Conservation (phyloP, 2,888 invertebrate species). For the Bimastos eiseni region DNA sequence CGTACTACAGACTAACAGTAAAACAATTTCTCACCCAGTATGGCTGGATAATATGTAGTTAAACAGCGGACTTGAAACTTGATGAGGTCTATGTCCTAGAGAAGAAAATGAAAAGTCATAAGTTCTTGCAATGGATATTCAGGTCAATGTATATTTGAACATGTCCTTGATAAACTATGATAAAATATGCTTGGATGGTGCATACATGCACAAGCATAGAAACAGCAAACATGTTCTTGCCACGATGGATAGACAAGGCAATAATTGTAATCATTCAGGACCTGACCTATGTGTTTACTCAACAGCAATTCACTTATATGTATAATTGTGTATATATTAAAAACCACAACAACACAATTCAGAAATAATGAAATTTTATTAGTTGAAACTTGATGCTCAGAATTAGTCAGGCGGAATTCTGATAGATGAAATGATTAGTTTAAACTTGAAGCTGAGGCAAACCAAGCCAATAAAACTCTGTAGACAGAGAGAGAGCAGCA, state of each 20-base stretch:
- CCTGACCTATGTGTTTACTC: neutral
- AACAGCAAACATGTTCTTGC: neutral
- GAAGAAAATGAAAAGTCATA: slow-evolving; percentile 27
- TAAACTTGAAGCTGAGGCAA: too few species aligned
- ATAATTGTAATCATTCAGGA: neutral
- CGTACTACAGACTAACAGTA: neutral
- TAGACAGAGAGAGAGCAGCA: neutral
- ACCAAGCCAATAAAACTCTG: neutral
- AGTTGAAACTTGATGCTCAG: neutral
- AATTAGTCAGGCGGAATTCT: neutral
- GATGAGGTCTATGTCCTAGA: slow-evolving; percentile 82
- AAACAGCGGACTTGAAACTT: slow-evolving; percentile 84
- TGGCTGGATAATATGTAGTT: slow-evolving; percentile 82
- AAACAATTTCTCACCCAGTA: slow-evolving; percentile 55
- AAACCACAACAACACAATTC: neutral
- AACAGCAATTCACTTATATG: neutral
- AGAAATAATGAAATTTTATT: slow-evolving; percentile 20
- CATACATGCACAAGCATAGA: neutral
- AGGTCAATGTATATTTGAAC: neutral
- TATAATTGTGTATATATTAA: neutral
- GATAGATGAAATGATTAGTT: too few species aligned
- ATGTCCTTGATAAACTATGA: neutral
- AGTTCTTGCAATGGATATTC: neutral
- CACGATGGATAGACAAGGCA: neutral
- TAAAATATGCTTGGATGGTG: neutral